Evolutionary conservation across 2,113 vertebrate genomes (phyloP).

Genomic region (Chaetodon auriga): DNA sequence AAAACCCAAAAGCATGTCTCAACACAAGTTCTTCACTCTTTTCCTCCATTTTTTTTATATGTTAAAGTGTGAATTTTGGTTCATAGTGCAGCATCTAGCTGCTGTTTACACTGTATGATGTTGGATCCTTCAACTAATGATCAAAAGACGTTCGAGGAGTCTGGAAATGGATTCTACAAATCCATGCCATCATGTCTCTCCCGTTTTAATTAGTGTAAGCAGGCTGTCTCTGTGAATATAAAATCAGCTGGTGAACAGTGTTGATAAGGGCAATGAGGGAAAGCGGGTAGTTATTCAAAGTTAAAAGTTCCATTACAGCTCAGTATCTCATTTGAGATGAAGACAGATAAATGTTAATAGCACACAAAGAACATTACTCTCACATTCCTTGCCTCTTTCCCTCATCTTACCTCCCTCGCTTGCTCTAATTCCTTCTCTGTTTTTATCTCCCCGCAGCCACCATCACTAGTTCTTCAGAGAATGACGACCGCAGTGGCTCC

Average conservation of each 20-base stretch:
- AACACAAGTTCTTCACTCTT: neutral
- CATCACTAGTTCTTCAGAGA: slow-evolving; percentile 98
- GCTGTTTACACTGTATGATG: neutral
- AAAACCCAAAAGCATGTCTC: neutral
- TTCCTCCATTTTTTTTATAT: neutral
- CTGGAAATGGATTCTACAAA: slow-evolving; percentile 36
- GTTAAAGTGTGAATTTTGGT: neutral
- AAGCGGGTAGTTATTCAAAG: slow-evolving; percentile 21
- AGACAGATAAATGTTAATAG: slow-evolving; percentile 41
- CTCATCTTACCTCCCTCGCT: slow-evolving; percentile 18
- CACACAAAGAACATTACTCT: slow-evolving; percentile 25
- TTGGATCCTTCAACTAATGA: slow-evolving; percentile 15
- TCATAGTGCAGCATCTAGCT: neutral
- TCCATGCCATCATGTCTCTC: slow-evolving; percentile 17
- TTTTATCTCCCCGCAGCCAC: slow-evolving; percentile 86
- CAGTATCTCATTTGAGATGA: slow-evolving; percentile 31
- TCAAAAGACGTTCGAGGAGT: neutral
- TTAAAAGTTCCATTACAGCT: slow-evolving; percentile 47
- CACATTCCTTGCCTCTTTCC: slow-evolving; percentile 7
- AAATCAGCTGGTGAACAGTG: slow-evolving; percentile 43
- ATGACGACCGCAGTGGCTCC: slow-evolving; percentile 97
- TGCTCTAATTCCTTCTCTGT: slow-evolving; percentile 1
- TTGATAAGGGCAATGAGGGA: slow-evolving; percentile 56
- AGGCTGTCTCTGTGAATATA: slow-evolving; percentile 38
- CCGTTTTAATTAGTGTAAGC: slow-evolving; percentile 49